Evolutionary conservation across 2,888 invertebrate genomes (phyloP).

Genomic region (Tachina grossa): DNA sequence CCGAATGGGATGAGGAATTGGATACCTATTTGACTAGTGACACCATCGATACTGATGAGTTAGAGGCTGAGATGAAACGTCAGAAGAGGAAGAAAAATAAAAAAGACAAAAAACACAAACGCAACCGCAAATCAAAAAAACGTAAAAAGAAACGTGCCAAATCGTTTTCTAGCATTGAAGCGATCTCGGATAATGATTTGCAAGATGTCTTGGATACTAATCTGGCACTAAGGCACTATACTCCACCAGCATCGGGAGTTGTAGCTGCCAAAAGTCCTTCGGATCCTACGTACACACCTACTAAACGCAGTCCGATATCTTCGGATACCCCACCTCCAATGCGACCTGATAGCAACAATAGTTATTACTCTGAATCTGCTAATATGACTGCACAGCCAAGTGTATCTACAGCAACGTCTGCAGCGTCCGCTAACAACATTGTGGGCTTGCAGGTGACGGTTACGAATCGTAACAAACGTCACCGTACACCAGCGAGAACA

Average conservation of each 20-base stretch:
- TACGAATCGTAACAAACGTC: slow-evolving; percentile 78
- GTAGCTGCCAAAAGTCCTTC: slow-evolving; percentile 74
- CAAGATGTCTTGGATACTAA: slow-evolving; percentile 74
- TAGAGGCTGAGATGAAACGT: slow-evolving; percentile 84
- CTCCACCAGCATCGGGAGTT: slow-evolving; percentile 77
- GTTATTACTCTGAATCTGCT: slow-evolving; percentile 76
- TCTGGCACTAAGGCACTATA: slow-evolving; percentile 76
- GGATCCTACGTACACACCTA: slow-evolving; percentile 76
- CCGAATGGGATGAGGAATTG: slow-evolving; percentile 77
- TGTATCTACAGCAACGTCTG: slow-evolving; percentile 38
- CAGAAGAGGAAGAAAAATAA: slow-evolving; percentile 83
- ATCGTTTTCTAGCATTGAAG: slow-evolving; percentile 87
- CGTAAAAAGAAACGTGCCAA: slow-evolving; percentile 87
- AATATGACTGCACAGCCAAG: slow-evolving; percentile 46
- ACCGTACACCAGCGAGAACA: slow-evolving; percentile 76
- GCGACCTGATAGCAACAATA: slow-evolving; percentile 79
- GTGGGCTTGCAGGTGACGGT: slow-evolving; percentile 78
- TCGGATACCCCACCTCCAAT: slow-evolving; percentile 81
- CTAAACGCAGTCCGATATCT: slow-evolving; percentile 80
- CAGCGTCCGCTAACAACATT: slow-evolving; percentile 65
- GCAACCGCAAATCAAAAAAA: slow-evolving; percentile 89
- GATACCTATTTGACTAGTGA: slow-evolving; percentile 77
- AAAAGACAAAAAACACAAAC: slow-evolving; percentile 87
- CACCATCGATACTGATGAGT: slow-evolving; percentile 82
- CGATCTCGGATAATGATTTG: slow-evolving; percentile 85